Evolutionary conservation across 2,888 invertebrate species (phyloP), one percentile per base, ranked within the genome.

Genomic region (Lithophane socia): DNA sequence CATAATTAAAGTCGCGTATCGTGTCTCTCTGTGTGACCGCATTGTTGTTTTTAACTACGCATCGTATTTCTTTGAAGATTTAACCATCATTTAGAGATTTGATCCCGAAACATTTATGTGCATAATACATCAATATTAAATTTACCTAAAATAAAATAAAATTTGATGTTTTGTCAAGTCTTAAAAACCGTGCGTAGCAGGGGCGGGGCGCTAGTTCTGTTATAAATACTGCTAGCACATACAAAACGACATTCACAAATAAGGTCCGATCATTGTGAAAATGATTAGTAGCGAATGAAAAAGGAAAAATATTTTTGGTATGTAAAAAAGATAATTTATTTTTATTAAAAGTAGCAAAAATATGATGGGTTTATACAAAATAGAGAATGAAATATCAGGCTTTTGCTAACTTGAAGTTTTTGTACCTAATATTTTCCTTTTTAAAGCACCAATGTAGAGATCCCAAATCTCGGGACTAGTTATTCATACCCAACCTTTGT

Each of bases 401-500:
- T 56, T 75, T 29, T 13, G 13, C 42, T 47, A 49, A 49, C 63
- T 58, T 54, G 18, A 70, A 70, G 29, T 54, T 77, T 66, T 71
- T 66, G 49, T 77, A 52, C 49, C 16, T 58, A 83, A 58, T 73
- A 66, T 79, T 71, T 84, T 73, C 16, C 21, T 82, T 82, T 74
- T 64, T 71, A 71, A 44, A 71, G 64, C 42, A 65, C n/a, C 21
- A 37, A 68, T 37, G 49, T 71, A 49, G 42, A 69, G 63, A 70
- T 70, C 60, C 63, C 67, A 52, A 82, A 82, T 83, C 86, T 83
- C 64, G 61, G 73, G 64, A 68, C 86, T 83, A 85, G 83, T 85
- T 85, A 83, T 85, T 83, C 77, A 77, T 83, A 67, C 52, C 42
- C 73, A 47, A 77, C 86, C 86, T 83, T 82, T 83, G 86, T 83